phyloP scores from a whole-genome alignment of 2,888 invertebrate species.

The Agrenia bidenticulata region DNA sequence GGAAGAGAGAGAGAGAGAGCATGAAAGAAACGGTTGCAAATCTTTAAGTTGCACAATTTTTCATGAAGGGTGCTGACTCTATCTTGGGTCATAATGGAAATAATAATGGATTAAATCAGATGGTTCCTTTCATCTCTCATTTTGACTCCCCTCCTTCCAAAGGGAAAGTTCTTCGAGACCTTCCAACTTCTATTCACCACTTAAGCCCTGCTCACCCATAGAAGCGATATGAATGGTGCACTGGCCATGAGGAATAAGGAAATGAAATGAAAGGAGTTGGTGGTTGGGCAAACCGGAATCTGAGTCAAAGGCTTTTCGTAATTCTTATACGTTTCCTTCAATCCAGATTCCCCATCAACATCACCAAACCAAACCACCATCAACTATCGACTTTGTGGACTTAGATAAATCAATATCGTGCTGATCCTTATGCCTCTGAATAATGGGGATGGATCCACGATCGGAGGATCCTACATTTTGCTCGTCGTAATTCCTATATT shows the following conservation, averaged over 20 bases:
- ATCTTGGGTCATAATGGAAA: conserved; percentile 18
- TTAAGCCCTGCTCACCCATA: neutral
- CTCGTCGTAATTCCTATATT: conserved; percentile 13
- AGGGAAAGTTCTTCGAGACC: neutral
- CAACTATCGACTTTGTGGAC: neutral
- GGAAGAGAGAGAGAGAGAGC: neutral
- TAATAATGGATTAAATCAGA: conserved; percentile 23
- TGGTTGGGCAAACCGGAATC: conserved; percentile 19
- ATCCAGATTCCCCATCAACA: too few species aligned
- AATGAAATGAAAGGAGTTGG: conserved; percentile 20
- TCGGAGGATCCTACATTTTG: neutral
- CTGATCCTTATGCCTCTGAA: conserved; percentile 1
- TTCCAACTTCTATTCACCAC: conserved; percentile 5
- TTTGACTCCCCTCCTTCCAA: conserved; percentile 7
- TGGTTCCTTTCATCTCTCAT: conserved; percentile 17
- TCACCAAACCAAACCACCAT: neutral
- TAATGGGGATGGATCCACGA: conserved; percentile 6
- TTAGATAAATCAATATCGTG: conserved; percentile 8
- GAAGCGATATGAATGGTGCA: neutral
- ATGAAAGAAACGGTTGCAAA: conserved; percentile 1
- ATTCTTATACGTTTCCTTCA: neutral
- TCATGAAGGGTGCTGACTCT: neutral
- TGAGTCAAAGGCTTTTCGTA: conserved; percentile 7
- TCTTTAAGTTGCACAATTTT: conserved; percentile 12
- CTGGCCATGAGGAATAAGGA: conserved; percentile 6